phyloP scores from a whole-genome alignment of 2,888 invertebrate genomes.

The Eretmocerus hayati region DNA sequence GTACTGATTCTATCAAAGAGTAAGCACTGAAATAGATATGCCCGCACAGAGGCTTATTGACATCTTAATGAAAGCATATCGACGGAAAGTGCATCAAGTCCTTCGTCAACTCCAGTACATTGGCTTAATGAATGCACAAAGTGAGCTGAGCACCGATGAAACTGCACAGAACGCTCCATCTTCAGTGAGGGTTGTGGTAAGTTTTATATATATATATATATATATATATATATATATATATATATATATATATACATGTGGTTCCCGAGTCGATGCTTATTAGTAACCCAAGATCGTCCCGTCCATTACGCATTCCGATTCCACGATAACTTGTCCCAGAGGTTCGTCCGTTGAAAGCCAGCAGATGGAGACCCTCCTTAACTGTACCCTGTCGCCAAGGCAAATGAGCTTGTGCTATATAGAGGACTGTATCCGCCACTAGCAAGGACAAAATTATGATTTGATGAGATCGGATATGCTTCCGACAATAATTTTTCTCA shows the following conservation, averaged over 20 bases:
- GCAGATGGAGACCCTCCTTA: conserved; percentile 26
- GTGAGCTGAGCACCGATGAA: neutral
- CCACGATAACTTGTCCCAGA: conserved; percentile 37
- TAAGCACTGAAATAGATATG: too few species aligned
- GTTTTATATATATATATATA: neutral
- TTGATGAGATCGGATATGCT: too few species aligned
- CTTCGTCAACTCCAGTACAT: too few species aligned
- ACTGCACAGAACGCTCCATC: neutral
- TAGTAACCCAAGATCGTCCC: conserved; percentile 41
- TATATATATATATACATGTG: neutral
- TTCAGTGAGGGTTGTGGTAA: too few species aligned
- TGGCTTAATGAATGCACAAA: conserved; percentile 12
- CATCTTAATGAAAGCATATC: too few species aligned
- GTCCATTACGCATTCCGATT: conserved; percentile 45
- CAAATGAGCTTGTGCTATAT: too few species aligned
- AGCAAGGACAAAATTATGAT: too few species aligned
- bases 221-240: neutral
- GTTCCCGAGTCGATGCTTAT: conserved; percentile 38
- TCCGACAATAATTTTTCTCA: too few species aligned
- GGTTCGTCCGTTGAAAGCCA: conserved; percentile 21
- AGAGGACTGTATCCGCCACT: too few species aligned
- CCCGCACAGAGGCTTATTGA: too few species aligned
- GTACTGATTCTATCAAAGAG: too few species aligned
- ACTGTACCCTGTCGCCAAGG: conserved; percentile 34
- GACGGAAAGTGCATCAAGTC: too few species aligned